A percentile compares a stretch with the other conserved stretches of the same genome.
These are phyloP conservation scores for Polyodon spathula DNA, from an alignment of 2,113 vertebrate genomes.

Conservation along the genomic window DNA sequence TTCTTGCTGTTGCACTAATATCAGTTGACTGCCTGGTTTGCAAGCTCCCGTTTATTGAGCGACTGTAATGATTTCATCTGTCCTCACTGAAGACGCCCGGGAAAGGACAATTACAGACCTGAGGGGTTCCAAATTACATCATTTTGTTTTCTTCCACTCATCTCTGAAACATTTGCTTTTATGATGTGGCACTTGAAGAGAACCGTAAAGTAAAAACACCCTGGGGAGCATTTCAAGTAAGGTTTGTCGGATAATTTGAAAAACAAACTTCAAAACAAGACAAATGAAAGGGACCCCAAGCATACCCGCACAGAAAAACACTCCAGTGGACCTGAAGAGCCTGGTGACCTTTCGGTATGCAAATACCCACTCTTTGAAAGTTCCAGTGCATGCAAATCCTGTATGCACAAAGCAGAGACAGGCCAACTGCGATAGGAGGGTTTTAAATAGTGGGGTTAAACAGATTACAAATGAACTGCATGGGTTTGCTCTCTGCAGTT, in stretches of 20 bases:
- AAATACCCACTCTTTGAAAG: no score
- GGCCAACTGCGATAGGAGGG: no score
- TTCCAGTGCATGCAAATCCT: no score
- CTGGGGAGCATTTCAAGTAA: background rate
- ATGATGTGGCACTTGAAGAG: background rate
- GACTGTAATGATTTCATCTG: background rate
- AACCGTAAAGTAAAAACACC: background rate
- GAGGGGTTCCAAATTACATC: background rate
- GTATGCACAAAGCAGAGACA: no score
- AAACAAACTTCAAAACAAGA: constrained; percentile 8
- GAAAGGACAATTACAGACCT: background rate
- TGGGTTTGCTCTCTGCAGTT: no score
- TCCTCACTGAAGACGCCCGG: background rate
- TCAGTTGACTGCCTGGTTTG: no score
- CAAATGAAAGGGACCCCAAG: constrained; percentile 11
- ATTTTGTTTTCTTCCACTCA: background rate
- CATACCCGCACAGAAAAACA: constrained; percentile 8
- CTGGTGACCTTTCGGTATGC: constrained; percentile 24
- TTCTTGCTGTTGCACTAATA: no score
- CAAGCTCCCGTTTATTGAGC: background rate
- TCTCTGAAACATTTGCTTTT: background rate
- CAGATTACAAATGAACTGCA: no score
- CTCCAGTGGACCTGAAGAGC: constrained; percentile 20
- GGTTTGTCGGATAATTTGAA: constrained; percentile 18
- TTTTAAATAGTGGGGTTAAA: no score